Conservation (phyloP, 2,888 invertebrate genomes). For the Rhagophthalmus giganteus region DNA sequence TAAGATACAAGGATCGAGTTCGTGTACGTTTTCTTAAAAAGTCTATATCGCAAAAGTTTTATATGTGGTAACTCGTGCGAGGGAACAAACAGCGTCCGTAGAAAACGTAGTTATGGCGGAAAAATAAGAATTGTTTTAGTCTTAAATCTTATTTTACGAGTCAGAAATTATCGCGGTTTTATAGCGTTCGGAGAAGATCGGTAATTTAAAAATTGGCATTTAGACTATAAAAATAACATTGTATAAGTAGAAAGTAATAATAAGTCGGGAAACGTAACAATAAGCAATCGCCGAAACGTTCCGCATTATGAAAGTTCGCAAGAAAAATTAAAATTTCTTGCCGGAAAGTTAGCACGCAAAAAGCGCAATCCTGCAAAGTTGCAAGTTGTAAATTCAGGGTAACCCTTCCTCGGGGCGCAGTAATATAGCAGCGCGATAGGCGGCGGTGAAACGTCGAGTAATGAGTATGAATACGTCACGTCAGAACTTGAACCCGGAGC, state of each 20-base stretch:
- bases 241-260: conserved; percentile 17
- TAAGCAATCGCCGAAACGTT: conserved; percentile 27
- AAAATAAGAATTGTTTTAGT: conserved; percentile 11
- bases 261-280: conserved; percentile 18
- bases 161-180: conserved; percentile 16
- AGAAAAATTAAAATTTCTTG: conserved; percentile 45
- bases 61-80: conserved; percentile 9
- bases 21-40: conserved; percentile 13
- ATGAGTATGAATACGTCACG: conserved; percentile 54
- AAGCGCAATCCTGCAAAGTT: conserved; percentile 50
- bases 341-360: conserved; percentile 39
- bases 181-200: conserved; percentile 3
- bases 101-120: conserved; percentile 10
- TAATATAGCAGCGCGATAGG: conserved; percentile 44
- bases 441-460: conserved; percentile 53
- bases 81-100: conserved; percentile 10
- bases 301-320: conserved; percentile 41
- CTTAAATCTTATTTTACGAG: conserved; percentile 12
- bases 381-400: conserved; percentile 49
- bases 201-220: conserved; percentile 23
- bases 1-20: conserved; percentile 14
- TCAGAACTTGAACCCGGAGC: conserved; percentile 49
- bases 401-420: conserved; percentile 48
- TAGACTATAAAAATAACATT: conserved; percentile 16
- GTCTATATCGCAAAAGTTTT: conserved; percentile 4